Percentiles rank a stretch among this genome's conserved stretches.
Evolutionary conservation across 2,888 invertebrate species (phyloP).

Genomic region (Drosophila hamatofila): DNA sequence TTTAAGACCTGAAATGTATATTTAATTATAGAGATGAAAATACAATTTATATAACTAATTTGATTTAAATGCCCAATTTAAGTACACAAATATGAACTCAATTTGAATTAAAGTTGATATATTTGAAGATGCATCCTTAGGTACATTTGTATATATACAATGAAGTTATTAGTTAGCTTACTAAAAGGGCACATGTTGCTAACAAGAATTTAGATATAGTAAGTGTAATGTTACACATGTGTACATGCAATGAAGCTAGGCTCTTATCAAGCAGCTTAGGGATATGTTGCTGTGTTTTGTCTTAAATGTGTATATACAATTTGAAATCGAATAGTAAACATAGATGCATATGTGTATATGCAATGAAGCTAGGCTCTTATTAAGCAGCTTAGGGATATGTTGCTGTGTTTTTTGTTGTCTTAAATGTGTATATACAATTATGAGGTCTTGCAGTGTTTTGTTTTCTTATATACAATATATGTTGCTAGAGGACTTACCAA

Average conservation of each 20-base stretch:
- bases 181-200: no score
- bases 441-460: no score
- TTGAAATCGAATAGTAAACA: no score
- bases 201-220: no score
- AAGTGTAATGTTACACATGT: no score
- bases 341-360: not conserved
- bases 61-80: not conserved
- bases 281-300: not conserved
- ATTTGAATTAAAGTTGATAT: not conserved
- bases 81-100: not conserved
- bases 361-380: not conserved
- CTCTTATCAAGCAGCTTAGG: no score
- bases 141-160: not conserved
- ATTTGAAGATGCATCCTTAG: not conserved
- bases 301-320: not conserved
- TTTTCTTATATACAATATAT: not conserved
- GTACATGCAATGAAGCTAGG: not conserved
- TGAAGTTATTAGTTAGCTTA: not conserved
- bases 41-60: not conserved
- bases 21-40: not conserved
- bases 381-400: no score
- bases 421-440: no score
- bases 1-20: constrained; percentile 67
- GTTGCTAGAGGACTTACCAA: constrained; percentile 62
- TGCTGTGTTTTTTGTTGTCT: no score